Percentiles rank a stretch among this genome's conserved stretches.
Evolutionary conservation across 2,888 invertebrate species (phyloP).

Genomic region (Penaeus monodon): DNA sequence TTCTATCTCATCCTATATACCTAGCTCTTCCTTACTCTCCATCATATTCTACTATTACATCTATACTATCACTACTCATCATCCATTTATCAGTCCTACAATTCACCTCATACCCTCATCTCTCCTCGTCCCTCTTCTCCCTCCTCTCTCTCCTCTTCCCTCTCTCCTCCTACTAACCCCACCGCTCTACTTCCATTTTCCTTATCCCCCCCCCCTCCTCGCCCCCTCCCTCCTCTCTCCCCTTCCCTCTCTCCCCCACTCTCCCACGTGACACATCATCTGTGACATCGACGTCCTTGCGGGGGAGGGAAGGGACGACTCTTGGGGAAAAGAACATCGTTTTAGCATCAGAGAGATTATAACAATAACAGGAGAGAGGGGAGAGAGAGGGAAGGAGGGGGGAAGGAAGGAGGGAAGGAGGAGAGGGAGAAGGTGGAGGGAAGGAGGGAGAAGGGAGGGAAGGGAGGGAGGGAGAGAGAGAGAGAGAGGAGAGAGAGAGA

Average conservation of each 20-base stretch:
- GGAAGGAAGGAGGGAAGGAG: no score
- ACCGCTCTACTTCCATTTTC: neutral
- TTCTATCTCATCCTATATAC: no score
- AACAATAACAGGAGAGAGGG: neutral
- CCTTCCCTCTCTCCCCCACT: no score
- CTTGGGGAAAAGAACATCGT: neutral
- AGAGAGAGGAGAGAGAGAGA: neutral
- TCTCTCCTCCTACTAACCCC: neutral
- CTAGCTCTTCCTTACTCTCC: no score
- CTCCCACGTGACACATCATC: no score
- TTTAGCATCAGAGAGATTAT: neutral
- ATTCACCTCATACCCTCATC: neutral
- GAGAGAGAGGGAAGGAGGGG: neutral
- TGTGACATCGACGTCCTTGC: neutral
- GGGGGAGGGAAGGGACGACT: neutral
- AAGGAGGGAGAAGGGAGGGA: no score
- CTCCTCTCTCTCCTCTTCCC: neutral
- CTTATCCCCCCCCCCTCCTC: neutral
- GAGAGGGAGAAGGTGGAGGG: no score
- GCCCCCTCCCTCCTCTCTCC: neutral
- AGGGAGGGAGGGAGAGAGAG: no score
- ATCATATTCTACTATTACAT: no score
- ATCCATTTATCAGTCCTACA: no score
- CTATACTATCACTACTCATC: no score
- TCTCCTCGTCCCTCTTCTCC: neutral